A percentile compares a stretch with the other conserved stretches of the same genome.
These are phyloP conservation scores for Meloidogyne floridensis DNA, from an alignment of 1,140 invertebrate genomes.

Conservation along the genomic window DNA sequence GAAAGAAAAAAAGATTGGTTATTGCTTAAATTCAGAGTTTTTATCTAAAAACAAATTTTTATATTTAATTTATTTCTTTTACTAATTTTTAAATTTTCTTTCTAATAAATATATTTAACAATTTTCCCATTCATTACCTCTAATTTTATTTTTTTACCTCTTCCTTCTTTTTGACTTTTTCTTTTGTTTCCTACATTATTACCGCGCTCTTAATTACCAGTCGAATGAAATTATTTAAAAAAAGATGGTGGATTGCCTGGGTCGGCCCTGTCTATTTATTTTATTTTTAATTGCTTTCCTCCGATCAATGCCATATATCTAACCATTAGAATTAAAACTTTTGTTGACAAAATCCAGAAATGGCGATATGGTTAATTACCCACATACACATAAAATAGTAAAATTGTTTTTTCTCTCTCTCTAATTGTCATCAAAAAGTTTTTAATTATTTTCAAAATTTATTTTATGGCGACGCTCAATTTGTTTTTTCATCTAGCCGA, in stretches of 20 bases:
- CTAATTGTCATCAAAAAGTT: background rate
- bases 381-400: no score
- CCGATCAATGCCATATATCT: background rate
- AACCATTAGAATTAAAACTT: background rate
- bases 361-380: no score
- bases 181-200: background rate
- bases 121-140: constrained; percentile 1
- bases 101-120: background rate
- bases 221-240: background rate
- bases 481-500: background rate
- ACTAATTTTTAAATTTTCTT: background rate
- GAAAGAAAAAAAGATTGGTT: background rate
- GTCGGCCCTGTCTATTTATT: background rate
- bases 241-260: background rate
- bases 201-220: constrained; percentile 5
- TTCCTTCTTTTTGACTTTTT: background rate
- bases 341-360: constrained; percentile 1
- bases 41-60: no score
- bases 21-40: background rate
- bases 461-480: background rate
- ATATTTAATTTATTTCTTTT: background rate
- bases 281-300: background rate
- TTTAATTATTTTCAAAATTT: background rate
- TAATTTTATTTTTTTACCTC: background rate
- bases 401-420: no score